Conservation (phyloP, 2,888 invertebrate species). For the Sphaerophoria rueppellii region DNA sequence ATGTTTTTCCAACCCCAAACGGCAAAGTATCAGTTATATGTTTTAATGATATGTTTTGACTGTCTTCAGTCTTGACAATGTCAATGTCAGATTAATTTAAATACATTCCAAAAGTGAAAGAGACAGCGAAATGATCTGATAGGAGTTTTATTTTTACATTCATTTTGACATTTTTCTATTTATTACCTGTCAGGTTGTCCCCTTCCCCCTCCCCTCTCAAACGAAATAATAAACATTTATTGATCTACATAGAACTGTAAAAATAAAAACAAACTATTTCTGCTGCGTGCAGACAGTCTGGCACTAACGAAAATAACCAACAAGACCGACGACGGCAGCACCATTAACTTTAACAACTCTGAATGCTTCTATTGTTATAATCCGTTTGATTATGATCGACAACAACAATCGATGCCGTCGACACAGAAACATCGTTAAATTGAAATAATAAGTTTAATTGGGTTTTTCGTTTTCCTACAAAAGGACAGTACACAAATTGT, state of each 20-base stretch:
- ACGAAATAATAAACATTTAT: background rate
- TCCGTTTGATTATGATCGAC: background rate
- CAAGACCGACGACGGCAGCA: background rate
- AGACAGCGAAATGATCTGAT: conserved; percentile 4
- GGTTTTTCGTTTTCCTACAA: background rate
- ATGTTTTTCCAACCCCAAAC: too few relatives aligned
- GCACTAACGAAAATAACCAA: conserved; percentile 1
- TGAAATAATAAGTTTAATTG: background rate
- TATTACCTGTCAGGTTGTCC: conserved; percentile 39
- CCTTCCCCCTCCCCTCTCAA: background rate
- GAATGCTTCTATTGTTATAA: conserved; percentile 5
- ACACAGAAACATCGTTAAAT: background rate
- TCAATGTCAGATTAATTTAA: conserved; percentile 36
- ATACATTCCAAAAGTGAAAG: background rate
- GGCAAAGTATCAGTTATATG: background rate
- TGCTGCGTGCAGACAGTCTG: conserved; percentile 59
- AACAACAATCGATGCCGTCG: background rate
- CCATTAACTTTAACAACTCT: conserved; percentile 5
- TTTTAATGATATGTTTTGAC: background rate
- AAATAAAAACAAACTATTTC: background rate
- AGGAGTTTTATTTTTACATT: background rate
- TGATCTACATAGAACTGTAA: background rate
- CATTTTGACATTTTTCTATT: conserved; percentile 20
- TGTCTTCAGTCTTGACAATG: conserved; percentile 1
- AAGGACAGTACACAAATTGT: background rate